A percentile compares a stretch with the other conserved stretches of the same genome.
Evolutionary conservation across 92 coral and sea anemone genomes (phyloP).

Genomic region (Blastomussa wellsi): DNA sequence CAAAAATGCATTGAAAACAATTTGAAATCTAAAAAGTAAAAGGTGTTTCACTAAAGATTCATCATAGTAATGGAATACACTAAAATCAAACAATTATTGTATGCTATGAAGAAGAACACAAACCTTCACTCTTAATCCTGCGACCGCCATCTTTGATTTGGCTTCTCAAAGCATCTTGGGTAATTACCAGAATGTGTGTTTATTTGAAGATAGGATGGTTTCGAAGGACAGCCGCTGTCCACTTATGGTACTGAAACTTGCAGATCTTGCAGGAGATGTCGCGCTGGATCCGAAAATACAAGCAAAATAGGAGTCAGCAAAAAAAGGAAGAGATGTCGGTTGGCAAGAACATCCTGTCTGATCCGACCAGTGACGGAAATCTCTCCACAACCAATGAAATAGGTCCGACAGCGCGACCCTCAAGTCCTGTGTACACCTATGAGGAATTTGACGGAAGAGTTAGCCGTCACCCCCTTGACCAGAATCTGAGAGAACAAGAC

Average conservation of each 20-base stretch:
- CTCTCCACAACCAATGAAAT: neutral
- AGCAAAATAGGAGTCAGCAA: no score
- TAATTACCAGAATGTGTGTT: neutral
- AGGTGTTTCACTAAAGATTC: neutral
- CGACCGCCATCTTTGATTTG: neutral
- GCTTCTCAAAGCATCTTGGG: conserved; percentile 10
- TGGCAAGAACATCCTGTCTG: conserved; percentile 31
- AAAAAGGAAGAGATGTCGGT: neutral
- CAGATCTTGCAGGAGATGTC: neutral
- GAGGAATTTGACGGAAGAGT: conserved; percentile 22
- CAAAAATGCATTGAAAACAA: no score
- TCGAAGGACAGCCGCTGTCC: conserved; percentile 23
- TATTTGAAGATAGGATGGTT: neutral
- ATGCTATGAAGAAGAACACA: neutral
- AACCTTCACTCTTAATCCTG: neutral
- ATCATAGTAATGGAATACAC: neutral
- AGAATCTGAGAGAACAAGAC: conserved; percentile 16
- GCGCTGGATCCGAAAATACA: conserved; percentile 3
- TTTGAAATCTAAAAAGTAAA: neutral
- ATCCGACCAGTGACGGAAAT: conserved; percentile 41
- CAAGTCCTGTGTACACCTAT: conserved; percentile 21
- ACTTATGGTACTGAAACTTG: no score
- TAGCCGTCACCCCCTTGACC: neutral
- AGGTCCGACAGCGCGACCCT: neutral
- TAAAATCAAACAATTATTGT: neutral